Conservation (phyloP, 1,140 invertebrate genomes). For the Reticulitermes speratus region DNA sequence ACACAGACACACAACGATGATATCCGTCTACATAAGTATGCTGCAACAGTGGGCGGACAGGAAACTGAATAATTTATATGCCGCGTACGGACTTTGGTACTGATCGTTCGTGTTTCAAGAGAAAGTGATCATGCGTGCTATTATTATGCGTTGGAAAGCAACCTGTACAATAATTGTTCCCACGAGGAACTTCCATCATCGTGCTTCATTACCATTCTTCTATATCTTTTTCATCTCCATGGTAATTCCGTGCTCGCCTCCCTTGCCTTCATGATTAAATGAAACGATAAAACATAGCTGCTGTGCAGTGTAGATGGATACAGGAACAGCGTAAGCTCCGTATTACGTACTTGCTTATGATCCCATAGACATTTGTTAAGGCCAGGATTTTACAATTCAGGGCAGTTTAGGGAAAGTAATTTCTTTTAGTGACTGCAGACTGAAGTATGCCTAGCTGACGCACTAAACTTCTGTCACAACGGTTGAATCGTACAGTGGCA, state of each 20-base stretch:
- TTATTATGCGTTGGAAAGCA: no score
- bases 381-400: neutral
- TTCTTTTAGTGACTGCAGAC: neutral
- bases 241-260: neutral
- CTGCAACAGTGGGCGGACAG: no score
- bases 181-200: neutral
- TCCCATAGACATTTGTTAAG: neutral
- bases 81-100: no score
- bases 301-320: neutral
- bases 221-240: neutral
- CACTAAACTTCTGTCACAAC: no score
- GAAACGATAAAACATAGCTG: neutral
- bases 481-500: no score
- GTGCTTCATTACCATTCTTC: neutral
- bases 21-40: no score
- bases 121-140: no score
- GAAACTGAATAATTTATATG: no score
- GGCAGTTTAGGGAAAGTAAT: neutral
- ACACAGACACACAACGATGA: no score
- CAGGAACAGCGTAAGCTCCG: neutral
- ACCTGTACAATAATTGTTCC: no score
- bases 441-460: neutral
- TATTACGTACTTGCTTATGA: neutral
- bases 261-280: neutral
- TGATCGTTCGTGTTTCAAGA: no score